Conservation (phyloP, 2,888 invertebrate species). For the Drosophila cyrtoloma region DNA sequence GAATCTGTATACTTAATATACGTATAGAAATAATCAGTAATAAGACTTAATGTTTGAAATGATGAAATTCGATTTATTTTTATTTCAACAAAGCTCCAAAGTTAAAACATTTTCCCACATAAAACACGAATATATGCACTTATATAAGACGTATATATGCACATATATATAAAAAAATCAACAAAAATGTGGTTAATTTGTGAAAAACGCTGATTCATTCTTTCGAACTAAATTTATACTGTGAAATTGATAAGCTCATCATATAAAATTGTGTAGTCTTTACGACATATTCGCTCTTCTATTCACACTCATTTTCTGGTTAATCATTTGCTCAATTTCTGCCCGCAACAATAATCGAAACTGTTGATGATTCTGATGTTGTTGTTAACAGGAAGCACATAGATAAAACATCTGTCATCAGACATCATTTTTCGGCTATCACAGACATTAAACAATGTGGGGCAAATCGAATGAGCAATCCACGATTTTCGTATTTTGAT, state of each 20-base stretch:
- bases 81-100: background rate
- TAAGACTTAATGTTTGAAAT: background rate
- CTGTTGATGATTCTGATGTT: conserved; percentile 9
- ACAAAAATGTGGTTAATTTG: background rate
- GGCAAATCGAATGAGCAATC: conserved; percentile 17
- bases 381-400: conserved; percentile 14
- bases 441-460: conserved; percentile 10
- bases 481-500: conserved; percentile 19
- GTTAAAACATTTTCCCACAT: background rate
- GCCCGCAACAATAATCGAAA: background rate
- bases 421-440: background rate
- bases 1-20: background rate
- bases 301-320: background rate
- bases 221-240: background rate
- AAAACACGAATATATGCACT: background rate
- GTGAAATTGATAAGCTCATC: background rate
- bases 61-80: background rate
- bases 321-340: background rate
- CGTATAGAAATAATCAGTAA: background rate
- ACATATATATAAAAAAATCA: background rate
- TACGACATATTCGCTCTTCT: too few species aligned
- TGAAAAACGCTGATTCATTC: background rate
- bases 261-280: background rate
- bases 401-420: conserved; percentile 38
- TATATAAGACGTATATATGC: background rate